Base-by-base conservation (phyloP, 1,140 invertebrate genomes). In the Sinonovacula constricta region DNA sequence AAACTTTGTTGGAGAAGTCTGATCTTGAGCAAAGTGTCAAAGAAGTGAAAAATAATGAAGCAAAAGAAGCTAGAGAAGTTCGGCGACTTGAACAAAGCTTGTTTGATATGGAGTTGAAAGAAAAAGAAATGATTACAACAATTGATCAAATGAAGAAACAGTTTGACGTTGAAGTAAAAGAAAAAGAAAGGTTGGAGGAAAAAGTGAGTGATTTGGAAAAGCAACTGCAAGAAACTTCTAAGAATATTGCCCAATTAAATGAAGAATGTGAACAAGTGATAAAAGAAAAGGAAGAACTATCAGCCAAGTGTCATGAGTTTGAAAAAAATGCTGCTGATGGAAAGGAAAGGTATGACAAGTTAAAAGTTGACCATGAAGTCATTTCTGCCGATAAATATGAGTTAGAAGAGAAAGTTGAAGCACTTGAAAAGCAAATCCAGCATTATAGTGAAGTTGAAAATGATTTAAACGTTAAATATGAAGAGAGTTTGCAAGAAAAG, bases 51-150 rank as follows among this genome's bases (percentile, higher is more conserved):
- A 28, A 12, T 1, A 66, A 66, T 26, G 31, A 39, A 24, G 30
- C 33, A 3, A 54, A 31, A n/a, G 45, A 24, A 54, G 59, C 15
- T 14, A 76, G 45, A 26, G 72, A 76, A 45, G 67, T 57, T 24
- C 22, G 63, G 12, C n/a, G 36, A 33, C 56, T 59, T 3, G 72
- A 76, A 67, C 72, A 76, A 67, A 59, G 28, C 18, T 0, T 76
- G 15, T 76, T 76, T 59, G 72, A 76, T 57, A 57, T 76, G 22
- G 72, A 76, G 30, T 63, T 66, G 15, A 76, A 76, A 45, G 22
- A 45, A 30, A 26, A 28, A 28, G 62, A 26, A 26, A 45, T 76
- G 30, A n/a, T 15, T 10, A 30, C 39, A 31, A 34, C 60, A 15
- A 57, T 67, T 24, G 72, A 66, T 63, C 53, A 66, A 45, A 76